Percentiles rank a stretch among this genome's conserved stretches.
These are phyloP conservation scores for Aricia agestis DNA, from an alignment of 1,140 invertebrate species.

Conservation along the genomic window DNA sequence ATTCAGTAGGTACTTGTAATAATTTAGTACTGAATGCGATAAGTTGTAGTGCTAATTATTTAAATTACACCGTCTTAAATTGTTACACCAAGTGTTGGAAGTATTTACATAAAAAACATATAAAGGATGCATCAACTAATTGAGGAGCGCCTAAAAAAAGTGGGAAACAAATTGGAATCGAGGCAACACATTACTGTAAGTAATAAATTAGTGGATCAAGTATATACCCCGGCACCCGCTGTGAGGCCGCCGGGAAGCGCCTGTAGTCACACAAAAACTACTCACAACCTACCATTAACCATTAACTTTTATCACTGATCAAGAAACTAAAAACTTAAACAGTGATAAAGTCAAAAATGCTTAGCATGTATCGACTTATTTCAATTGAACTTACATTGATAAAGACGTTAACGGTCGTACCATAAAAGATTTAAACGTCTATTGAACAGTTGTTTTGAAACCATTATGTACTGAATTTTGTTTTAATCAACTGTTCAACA, in stretches of 20 bases:
- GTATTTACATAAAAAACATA: constrained; percentile 8
- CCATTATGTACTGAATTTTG: too few species aligned
- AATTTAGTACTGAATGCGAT: too few species aligned
- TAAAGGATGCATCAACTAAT: neutral
- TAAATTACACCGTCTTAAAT: neutral
- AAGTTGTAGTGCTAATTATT: neutral
- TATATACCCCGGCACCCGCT: constrained; percentile 46
- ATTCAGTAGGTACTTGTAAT: too few species aligned
- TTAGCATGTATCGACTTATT: too few species aligned
- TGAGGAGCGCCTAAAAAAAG: constrained; percentile 4
- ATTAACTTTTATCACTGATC: constrained; percentile 67
- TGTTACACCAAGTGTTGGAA: neutral
- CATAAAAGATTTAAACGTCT: too few species aligned
- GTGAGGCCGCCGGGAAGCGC: constrained; percentile 61
- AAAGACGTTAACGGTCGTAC: too few species aligned
- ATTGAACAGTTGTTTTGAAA: too few species aligned
- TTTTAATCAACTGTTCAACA: too few species aligned
- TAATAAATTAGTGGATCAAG: constrained; percentile 60
- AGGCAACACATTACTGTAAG: constrained; percentile 43
- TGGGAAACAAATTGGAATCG: constrained; percentile 5
- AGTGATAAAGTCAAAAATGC: neutral
- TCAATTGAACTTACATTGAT: too few species aligned
- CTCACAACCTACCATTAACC: constrained; percentile 45
- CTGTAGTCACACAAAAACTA: constrained; percentile 34
- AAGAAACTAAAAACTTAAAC: constrained; percentile 31